phyloP scores from a whole-genome alignment of 2,797 vertebrate genomes.

The Argentina silus region DNA sequence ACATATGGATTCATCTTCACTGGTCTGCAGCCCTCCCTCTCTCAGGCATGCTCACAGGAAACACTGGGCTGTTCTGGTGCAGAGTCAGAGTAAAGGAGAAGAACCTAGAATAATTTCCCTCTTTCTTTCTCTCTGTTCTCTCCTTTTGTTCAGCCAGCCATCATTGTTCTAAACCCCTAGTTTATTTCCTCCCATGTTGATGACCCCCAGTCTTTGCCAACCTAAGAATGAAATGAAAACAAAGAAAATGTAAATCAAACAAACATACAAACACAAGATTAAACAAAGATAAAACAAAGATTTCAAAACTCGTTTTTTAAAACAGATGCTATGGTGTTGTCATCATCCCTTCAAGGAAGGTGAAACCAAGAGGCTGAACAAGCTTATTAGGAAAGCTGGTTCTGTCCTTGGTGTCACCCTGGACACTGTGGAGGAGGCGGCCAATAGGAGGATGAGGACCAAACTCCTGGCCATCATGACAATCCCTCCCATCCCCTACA shows the following conservation, averaged over 20 bases:
- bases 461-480: too few relatives aligned
- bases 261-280: slow-evolving; percentile 16
- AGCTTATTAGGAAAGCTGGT: too few relatives aligned
- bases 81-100: slow-evolving; percentile 20
- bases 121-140: slow-evolving; percentile 19
- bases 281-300: neutral
- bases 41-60: slow-evolving; percentile 51
- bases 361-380: too few relatives aligned
- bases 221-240: slow-evolving; percentile 39
- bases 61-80: neutral
- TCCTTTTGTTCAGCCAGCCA: slow-evolving; percentile 28
- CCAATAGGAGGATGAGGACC: too few relatives aligned
- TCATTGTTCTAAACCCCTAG: slow-evolving; percentile 28
- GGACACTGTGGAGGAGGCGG: too few relatives aligned
- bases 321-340: slow-evolving; percentile 10
- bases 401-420: too few relatives aligned
- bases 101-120: slow-evolving; percentile 28
- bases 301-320: neutral
- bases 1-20: slow-evolving; percentile 72
- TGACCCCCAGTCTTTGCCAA: slow-evolving; percentile 1
- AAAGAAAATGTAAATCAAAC: slow-evolving; percentile 24
- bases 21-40: slow-evolving; percentile 40
- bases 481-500: too few relatives aligned
- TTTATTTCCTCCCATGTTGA: slow-evolving; percentile 15
- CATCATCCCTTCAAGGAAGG: too few relatives aligned